These are phyloP conservation scores for Chelonia mydas DNA, from an alignment of 2,797 vertebrate genomes.

Conservation along the genomic window DNA sequence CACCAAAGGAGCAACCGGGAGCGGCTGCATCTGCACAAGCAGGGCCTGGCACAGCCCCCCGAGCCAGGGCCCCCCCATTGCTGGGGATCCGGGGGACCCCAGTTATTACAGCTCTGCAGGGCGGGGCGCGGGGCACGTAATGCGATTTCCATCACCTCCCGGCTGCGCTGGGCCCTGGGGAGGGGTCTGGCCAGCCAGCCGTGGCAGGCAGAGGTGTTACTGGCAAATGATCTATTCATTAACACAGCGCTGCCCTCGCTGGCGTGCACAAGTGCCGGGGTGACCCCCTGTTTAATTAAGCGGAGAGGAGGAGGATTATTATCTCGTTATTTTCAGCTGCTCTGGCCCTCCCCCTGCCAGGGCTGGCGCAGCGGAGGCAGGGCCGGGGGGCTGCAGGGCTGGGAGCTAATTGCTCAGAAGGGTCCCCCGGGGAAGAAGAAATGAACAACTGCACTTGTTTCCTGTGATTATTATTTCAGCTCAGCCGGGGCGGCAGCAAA, in stretches of 20 bases:
- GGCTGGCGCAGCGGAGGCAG: background rate
- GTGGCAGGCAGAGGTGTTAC: slow-evolving; percentile 3
- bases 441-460: background rate
- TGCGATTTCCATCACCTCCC: slow-evolving; percentile 42
- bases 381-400: fast-evolving
- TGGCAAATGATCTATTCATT: slow-evolving; percentile 64
- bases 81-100: slow-evolving; percentile 38
- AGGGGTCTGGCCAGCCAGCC: background rate
- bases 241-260: background rate
- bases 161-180: background rate
- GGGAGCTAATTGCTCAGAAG: fast-evolving
- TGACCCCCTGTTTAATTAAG: fast-evolving
- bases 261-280: fast-evolving
- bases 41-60: background rate
- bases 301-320: background rate
- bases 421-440: fast-evolving
- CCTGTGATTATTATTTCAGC: background rate
- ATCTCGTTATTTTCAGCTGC: background rate
- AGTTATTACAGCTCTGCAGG: fast-evolving
- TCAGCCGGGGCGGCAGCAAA: background rate
- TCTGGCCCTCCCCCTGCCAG: fast-evolving
- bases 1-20: background rate
- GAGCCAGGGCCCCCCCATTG: too few species aligned
- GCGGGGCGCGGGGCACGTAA: background rate
- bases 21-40: background rate